Percentiles rank a stretch among this genome's conserved stretches.
Evolutionary conservation across 2,888 invertebrate genomes (phyloP).

Genomic region (Cheiracanthium punctorium): DNA sequence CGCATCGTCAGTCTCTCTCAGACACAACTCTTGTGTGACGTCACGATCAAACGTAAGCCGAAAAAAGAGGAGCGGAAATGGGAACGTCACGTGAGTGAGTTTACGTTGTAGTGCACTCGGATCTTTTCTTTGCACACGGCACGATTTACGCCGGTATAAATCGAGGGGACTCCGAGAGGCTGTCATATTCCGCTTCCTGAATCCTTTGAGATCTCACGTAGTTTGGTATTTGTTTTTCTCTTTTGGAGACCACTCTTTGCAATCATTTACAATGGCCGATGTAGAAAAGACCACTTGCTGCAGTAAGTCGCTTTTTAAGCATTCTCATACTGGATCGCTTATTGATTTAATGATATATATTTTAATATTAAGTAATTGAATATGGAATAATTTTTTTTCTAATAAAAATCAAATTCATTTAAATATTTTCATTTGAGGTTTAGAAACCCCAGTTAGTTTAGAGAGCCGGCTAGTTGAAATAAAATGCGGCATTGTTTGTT

Average conservation of each 20-base stretch:
- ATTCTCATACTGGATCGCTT: too few species aligned
- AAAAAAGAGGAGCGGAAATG: background rate
- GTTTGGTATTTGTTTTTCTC: background rate
- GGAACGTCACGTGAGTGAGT: background rate
- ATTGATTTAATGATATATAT: too few species aligned
- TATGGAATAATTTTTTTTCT: too few species aligned
- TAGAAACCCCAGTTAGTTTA: too few species aligned
- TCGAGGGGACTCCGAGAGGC: background rate
- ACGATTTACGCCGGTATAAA: slow-evolving; percentile 3
- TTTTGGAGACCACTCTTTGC: background rate
- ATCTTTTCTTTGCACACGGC: background rate
- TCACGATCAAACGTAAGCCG: background rate
- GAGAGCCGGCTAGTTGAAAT: too few species aligned
- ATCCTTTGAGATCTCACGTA: background rate
- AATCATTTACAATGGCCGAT: slow-evolving; percentile 43
- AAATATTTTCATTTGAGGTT: too few species aligned
- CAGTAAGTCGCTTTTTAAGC: slow-evolving; percentile 23
- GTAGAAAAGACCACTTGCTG: slow-evolving; percentile 48
- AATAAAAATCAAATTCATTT: too few species aligned
- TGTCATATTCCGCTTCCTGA: background rate
- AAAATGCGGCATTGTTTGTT: too few species aligned
- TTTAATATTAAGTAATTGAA: background rate
- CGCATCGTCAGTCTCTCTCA: background rate
- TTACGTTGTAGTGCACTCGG: background rate
- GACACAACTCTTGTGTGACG: background rate